Percentiles rank a stretch among this genome's conserved stretches.
Evolutionary conservation across 2,113 vertebrate genomes (phyloP).

Genomic region (Cygnus buccinator): DNA sequence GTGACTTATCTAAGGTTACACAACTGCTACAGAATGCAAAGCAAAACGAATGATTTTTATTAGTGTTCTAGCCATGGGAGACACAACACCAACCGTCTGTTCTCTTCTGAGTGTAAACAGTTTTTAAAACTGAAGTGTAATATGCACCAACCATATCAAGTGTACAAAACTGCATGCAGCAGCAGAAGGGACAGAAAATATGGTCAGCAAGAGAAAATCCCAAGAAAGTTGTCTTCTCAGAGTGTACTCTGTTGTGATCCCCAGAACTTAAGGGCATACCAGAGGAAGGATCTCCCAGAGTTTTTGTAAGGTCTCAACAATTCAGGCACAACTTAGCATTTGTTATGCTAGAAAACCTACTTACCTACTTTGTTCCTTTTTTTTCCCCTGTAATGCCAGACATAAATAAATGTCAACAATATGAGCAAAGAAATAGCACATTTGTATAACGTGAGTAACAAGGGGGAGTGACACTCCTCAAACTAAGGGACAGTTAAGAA

Average conservation of each 20-base stretch:
- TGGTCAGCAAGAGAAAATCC: not conserved
- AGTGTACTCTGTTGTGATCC: not conserved
- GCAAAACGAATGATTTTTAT: not conserved
- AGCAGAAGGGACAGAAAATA: conserved; percentile 43
- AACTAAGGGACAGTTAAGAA: conserved; percentile 26
- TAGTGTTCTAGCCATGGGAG: not conserved
- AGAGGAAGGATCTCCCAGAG: not conserved
- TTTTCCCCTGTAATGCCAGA: not conserved
- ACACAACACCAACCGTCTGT: not conserved
- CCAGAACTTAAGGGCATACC: not conserved
- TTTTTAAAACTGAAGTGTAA: conserved; percentile 64
- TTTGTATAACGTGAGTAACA: not conserved
- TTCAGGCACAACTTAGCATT: not conserved
- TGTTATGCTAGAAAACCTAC: not conserved
- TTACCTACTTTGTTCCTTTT: not conserved
- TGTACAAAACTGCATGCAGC: conserved; percentile 40
- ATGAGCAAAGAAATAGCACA: not conserved
- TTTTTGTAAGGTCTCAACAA: not conserved
- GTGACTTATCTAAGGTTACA: not conserved
- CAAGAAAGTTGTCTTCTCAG: not conserved
- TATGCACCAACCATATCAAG: conserved; percentile 39
- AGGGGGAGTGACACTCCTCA: not conserved
- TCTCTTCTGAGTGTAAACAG: conserved; percentile 30
- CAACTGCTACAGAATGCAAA: not conserved
- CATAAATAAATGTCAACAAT: not conserved